Percentiles rank a stretch among this genome's conserved stretches.
phyloP scores from a whole-genome alignment of 2,113 vertebrate species.

The Uropsilus gracilis region DNA sequence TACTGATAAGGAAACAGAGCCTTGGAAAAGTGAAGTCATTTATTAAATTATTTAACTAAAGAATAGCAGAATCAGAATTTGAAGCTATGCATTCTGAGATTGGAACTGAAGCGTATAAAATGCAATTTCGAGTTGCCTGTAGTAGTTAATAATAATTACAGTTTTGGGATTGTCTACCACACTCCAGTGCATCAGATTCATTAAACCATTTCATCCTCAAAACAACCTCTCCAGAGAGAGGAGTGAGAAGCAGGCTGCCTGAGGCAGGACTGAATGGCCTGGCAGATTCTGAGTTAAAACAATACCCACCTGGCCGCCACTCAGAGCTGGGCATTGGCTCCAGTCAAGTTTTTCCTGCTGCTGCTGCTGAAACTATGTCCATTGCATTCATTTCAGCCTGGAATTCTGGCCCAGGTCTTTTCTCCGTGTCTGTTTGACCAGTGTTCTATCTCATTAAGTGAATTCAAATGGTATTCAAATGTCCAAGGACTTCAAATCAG shows the following conservation, averaged over 20 bases:
- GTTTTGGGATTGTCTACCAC: neutral
- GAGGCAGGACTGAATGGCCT: neutral
- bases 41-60: neutral
- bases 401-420: neutral
- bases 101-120: neutral
- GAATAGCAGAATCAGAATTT: neutral
- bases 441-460: neutral
- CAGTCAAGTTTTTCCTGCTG: neutral
- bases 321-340: neutral
- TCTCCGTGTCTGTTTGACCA: neutral
- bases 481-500: neutral
- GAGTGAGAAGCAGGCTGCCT: neutral
- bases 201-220: neutral
- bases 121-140: neutral
- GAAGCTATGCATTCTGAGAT: neutral
- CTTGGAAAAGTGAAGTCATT: neutral
- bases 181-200: neutral
- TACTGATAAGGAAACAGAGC: neutral
- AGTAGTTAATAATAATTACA: neutral
- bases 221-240: neutral
- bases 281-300: neutral
- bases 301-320: neutral
- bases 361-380: neutral
- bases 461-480: neutral
- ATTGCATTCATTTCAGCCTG: neutral